Conservation (phyloP, 1,140 invertebrate species). For the Drosophila carrolli region DNA sequence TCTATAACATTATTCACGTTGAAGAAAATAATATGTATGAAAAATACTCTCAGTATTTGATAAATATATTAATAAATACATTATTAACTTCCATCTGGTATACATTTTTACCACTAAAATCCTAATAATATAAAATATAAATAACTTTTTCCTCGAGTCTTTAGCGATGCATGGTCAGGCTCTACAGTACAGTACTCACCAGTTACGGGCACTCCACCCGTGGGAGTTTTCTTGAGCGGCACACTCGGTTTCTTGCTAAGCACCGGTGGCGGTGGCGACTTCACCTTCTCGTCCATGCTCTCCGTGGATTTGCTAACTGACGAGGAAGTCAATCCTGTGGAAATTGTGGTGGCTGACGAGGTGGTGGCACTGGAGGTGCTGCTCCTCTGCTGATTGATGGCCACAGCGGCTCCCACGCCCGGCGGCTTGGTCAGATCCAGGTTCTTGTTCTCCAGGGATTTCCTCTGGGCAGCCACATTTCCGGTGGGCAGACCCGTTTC, state of each 20-base stretch:
- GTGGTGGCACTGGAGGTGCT: conserved; percentile 35
- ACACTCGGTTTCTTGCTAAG: conserved; percentile 87
- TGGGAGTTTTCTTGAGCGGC: conserved; percentile 88
- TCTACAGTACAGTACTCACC: conserved; percentile 44
- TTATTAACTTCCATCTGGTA: too few species aligned
- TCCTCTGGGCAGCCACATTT: conserved; percentile 85
- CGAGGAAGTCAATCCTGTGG: conserved; percentile 18
- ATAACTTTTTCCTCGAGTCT: not conserved
- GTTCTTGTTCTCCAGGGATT: conserved; percentile 85
- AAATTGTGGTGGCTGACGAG: conserved; percentile 18
- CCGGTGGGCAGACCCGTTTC: conserved; percentile 77
- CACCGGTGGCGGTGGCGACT: conserved; percentile 78
- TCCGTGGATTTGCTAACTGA: conserved; percentile 80
- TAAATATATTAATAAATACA: too few species aligned
- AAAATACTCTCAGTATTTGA: too few species aligned
- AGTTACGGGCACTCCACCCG: conserved; percentile 85
- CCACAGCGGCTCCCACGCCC: conserved; percentile 25
- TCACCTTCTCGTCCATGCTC: conserved; percentile 81
- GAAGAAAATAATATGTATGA: too few species aligned
- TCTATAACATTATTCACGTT: too few species aligned
- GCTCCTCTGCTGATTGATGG: conserved; percentile 44
- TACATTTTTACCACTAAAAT: too few species aligned
- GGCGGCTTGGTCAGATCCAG: conserved; percentile 73
- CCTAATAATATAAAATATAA: too few species aligned
- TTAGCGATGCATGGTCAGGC: not conserved